phyloP scores from a whole-genome alignment of 2,888 invertebrate genomes.

The Ichneumoninae sp. region DNA sequence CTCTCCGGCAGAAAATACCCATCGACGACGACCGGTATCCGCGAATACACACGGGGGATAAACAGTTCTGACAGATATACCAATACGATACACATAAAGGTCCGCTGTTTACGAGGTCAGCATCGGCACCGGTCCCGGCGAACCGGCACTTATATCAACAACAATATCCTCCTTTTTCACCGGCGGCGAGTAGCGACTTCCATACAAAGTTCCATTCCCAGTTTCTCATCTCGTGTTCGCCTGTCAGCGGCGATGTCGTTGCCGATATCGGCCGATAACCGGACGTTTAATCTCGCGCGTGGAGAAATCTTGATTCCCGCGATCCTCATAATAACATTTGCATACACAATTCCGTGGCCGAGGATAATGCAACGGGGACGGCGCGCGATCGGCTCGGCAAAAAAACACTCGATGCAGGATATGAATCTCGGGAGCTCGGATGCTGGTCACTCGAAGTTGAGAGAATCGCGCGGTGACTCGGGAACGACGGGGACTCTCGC shows the following conservation, averaged over 20 bases:
- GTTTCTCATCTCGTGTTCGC: slow-evolving; percentile 26
- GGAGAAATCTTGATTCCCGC: slow-evolving; percentile 39
- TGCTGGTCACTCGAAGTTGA: slow-evolving; percentile 11
- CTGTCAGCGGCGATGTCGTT: slow-evolving; percentile 8
- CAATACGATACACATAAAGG: slow-evolving; percentile 26
- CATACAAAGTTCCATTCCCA: slow-evolving; percentile 40
- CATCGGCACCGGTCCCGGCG: slow-evolving; percentile 21
- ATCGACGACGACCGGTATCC: slow-evolving; percentile 53
- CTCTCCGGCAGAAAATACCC: slow-evolving; percentile 46
- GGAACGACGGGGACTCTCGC: not conserved
- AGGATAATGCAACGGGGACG: slow-evolving; percentile 15
- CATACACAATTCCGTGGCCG: not conserved
- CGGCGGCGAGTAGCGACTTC: not conserved
- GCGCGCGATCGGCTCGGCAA: not conserved
- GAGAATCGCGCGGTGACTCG: slow-evolving; percentile 3
- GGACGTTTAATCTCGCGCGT: slow-evolving; percentile 21
- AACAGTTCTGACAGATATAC: slow-evolving; percentile 16
- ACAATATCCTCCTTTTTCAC: slow-evolving; percentile 18
- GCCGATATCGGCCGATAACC: slow-evolving; percentile 41
- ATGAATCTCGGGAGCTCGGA: slow-evolving; percentile 45
- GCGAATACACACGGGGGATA: slow-evolving; percentile 26
- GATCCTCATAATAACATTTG: not conserved
- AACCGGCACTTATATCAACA: slow-evolving; percentile 30
- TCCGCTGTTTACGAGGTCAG: slow-evolving; percentile 66
- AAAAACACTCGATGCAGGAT: slow-evolving; percentile 31